Percentiles rank a stretch among this genome's conserved stretches.
These are phyloP conservation scores for Marmota flaviventris DNA, from an alignment of 2,113 vertebrate genomes.

Conservation along the genomic window DNA sequence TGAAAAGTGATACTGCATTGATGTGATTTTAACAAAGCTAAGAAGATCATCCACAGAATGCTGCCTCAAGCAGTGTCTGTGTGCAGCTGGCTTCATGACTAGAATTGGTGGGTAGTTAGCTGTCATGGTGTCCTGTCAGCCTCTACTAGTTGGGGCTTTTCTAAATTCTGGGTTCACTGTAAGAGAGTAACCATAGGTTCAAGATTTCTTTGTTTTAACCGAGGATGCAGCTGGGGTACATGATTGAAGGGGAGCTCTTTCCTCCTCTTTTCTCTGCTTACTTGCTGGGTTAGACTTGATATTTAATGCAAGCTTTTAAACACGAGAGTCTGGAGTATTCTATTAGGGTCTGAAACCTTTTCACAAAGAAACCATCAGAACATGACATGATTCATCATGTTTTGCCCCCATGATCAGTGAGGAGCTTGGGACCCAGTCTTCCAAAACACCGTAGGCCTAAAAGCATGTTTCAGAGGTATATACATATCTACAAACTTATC, in stretches of 20 bases:
- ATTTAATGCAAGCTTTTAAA: constrained; percentile 20
- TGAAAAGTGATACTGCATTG: constrained; percentile 58
- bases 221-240: neutral
- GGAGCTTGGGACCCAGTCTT: neutral
- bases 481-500: neutral
- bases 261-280: constrained; percentile 6
- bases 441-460: neutral
- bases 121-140: neutral
- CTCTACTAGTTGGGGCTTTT: constrained; percentile 21
- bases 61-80: neutral
- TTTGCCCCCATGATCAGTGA: neutral
- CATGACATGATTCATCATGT: neutral
- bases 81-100: neutral
- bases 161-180: neutral
- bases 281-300: constrained; percentile 47
- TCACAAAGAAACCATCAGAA: constrained; percentile 34
- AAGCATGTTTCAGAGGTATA: neutral
- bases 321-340: constrained; percentile 2
- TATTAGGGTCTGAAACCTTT: neutral
- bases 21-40: constrained; percentile 50
- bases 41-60: neutral
- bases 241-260: neutral
- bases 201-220: constrained; percentile 73
- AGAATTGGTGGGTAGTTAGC: neutral
- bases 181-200: constrained; percentile 44